These are phyloP conservation scores for Bradysia coprophila DNA, from an alignment of 1,140 invertebrate species.

Conservation along the genomic window DNA sequence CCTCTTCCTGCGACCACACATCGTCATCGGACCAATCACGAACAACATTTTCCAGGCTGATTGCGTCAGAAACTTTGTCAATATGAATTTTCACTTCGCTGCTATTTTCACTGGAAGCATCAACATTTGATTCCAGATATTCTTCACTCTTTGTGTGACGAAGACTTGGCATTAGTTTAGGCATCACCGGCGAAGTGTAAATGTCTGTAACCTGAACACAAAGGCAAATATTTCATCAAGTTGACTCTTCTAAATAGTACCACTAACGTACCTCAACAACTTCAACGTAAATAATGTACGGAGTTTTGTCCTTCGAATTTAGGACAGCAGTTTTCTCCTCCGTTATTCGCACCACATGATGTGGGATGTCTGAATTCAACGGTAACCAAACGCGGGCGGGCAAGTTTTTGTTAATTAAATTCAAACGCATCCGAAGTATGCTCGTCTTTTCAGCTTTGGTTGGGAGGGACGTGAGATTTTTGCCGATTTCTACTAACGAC, in stretches of 20 bases:
- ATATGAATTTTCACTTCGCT: background rate
- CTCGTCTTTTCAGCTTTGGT: constrained; percentile 90
- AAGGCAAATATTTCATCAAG: no score
- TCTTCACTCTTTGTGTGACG: constrained; percentile 90
- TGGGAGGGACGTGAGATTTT: constrained; percentile 68
- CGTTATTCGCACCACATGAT: constrained; percentile 75
- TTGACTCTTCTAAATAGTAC: no score
- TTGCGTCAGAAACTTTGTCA: background rate
- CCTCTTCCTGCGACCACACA: constrained; percentile 86
- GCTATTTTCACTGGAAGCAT: background rate
- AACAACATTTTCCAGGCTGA: constrained; percentile 1
- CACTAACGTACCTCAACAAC: no score
- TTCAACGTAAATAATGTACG: constrained; percentile 95
- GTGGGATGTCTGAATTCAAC: constrained; percentile 79
- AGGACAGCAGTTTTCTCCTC: constrained; percentile 86
- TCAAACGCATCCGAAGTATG: constrained; percentile 78
- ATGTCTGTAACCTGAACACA: constrained; percentile 83
- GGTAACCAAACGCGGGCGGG: constrained; percentile 96
- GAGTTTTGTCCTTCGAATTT: constrained; percentile 98
- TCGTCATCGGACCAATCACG: constrained; percentile 15
- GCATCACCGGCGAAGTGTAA: constrained; percentile 56
- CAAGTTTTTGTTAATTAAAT: constrained; percentile 86
- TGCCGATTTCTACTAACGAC: constrained; percentile 78
- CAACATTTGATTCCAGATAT: constrained; percentile 14
- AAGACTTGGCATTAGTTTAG: constrained; percentile 58